phyloP scores from a whole-genome alignment of 2,797 vertebrate species.

The Oreortyx pictus region DNA sequence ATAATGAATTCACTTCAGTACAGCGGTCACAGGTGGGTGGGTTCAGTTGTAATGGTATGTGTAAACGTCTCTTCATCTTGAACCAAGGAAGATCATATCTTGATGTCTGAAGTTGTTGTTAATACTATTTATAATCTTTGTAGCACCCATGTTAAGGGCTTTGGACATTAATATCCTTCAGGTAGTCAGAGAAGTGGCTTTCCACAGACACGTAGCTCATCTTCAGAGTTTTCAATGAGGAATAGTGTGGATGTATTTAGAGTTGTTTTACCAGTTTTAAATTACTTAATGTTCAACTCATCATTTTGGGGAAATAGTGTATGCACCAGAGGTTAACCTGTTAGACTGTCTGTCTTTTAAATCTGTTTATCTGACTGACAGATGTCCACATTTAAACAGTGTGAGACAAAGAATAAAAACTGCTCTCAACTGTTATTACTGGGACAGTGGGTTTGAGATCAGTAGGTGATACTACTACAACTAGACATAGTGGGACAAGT shows the following conservation, averaged over 20 bases:
- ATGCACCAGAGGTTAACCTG: neutral
- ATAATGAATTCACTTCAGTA: conserved; percentile 4
- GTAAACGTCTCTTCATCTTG: conserved; percentile 21
- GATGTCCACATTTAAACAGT: conserved; percentile 20
- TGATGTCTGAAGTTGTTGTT: neutral
- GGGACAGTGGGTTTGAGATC: neutral
- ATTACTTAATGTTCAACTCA: neutral
- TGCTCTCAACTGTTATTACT: neutral
- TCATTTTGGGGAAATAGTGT: neutral
- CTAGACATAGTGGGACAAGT: conserved; percentile 1
- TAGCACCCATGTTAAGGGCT: neutral
- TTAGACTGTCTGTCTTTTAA: neutral
- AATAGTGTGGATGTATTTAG: neutral
- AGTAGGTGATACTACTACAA: neutral
- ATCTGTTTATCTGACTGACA: neutral
- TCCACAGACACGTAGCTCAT: neutral
- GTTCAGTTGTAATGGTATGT: neutral
- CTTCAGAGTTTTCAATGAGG: neutral
- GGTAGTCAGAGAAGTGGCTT: neutral
- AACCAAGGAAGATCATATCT: conserved; percentile 30
- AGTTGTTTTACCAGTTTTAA: neutral
- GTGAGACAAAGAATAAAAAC: neutral
- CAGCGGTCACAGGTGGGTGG: neutral
- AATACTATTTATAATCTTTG: neutral
- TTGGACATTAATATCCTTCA: neutral